These are phyloP conservation scores for Euura lappo DNA, from an alignment of 1,140 invertebrate genomes.

Conservation along the genomic window DNA sequence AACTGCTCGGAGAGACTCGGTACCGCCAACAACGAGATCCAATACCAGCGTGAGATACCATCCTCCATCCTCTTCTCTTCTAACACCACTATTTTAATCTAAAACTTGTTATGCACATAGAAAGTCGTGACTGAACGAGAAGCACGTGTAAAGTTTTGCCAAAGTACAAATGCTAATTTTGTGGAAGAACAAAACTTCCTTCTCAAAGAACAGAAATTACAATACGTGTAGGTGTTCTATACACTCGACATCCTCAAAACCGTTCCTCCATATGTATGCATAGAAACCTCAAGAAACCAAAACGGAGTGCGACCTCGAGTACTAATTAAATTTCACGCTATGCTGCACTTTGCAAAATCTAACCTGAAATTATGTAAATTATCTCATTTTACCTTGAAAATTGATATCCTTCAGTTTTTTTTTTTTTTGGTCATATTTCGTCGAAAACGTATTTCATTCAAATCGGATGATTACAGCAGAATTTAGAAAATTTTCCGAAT, in stretches of 20 bases:
- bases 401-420: too few relatives aligned
- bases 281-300: background rate
- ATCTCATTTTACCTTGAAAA: too few relatives aligned
- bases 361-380: too few relatives aligned
- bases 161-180: background rate
- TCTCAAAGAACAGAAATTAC: background rate
- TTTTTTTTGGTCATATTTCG: too few relatives aligned
- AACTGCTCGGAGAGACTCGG: background rate
- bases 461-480: too few relatives aligned
- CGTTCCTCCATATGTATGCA: background rate
- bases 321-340: too few relatives aligned
- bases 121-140: background rate
- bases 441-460: too few relatives aligned
- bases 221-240: background rate
- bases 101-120: constrained; percentile 1
- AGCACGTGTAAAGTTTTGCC: background rate
- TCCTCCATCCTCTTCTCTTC: background rate
- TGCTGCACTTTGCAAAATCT: too few relatives aligned
- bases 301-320: background rate
- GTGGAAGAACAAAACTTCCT: background rate
- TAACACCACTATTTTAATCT: constrained; percentile 5
- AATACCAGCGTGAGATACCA: too few relatives aligned
- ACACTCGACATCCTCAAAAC: too few relatives aligned
- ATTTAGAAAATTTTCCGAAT: too few relatives aligned
- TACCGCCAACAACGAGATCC: background rate